Evolutionary conservation across 2,113 vertebrate species (phyloP), one percentile per base, ranked within the genome.

Genomic region (Lagopus muta): DNA sequence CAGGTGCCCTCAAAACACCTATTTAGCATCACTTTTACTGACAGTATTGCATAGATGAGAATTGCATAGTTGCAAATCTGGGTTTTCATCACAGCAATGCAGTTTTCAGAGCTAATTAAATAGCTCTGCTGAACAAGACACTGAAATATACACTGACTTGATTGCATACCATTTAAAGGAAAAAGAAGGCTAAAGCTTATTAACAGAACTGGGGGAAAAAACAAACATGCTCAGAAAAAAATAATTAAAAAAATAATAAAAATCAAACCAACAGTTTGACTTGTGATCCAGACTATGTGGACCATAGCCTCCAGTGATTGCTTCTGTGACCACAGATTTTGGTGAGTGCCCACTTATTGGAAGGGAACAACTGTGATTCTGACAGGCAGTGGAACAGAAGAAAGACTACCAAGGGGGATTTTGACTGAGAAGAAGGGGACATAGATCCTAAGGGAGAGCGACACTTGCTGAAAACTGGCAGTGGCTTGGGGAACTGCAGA

Each of bases 291-390:
- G 28, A 32, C 12, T 8, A 40, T 18, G 21, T 38, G 45, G 36
- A 43, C 10, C 27, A 72, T 15, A 52, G 13, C 40, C 38, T 65
- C 3, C 48, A 43, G 38, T 38, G 12, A 42, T 25, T 40, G 25
- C 24, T 40, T 40, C 61, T 52, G 40, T 42, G 40, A 38, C 8
- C 11, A 17, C 14, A 19, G 28, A 70, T 72, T 58, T 75, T 5
- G 9, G 7, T 22, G 25, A 16, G 11, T 8, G 3, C 15, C 5
- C 2, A 3, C 2, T 2, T 5, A 15, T 6, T 34, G 17, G 25
- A 67, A 75, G 30, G 3, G 3, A 20, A 74, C 38, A 38, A 1
- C 0, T 8, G 6, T 34, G 10, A 13, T 10, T 7, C 28, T 36
- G 36, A 22, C 8, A 45, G 6, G 5, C 24, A 64, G 10, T 0